phyloP scores from a whole-genome alignment of 2,888 invertebrate genomes.

The Xanthia togata region DNA sequence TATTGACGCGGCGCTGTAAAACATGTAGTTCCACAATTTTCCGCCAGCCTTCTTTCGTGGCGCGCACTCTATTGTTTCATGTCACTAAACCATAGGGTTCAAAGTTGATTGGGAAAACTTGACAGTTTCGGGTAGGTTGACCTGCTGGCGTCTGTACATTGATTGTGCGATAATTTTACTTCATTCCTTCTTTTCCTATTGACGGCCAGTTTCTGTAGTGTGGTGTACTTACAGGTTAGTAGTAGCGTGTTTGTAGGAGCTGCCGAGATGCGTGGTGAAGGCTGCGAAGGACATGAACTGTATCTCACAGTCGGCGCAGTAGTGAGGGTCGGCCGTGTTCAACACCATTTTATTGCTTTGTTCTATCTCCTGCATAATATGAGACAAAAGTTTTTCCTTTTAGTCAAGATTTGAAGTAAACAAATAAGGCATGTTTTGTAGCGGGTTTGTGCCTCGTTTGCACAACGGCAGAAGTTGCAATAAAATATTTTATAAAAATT shows the following conservation, averaged over 20 bases:
- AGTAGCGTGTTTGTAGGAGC: constrained; percentile 82
- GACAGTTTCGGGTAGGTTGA: too few species aligned
- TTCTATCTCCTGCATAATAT: constrained; percentile 74
- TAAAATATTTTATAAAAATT: background rate
- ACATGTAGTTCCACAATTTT: too few species aligned
- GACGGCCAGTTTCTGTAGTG: background rate
- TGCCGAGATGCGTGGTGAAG: constrained; percentile 82
- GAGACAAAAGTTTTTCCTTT: background rate
- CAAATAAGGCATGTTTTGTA: background rate
- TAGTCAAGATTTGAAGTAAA: background rate
- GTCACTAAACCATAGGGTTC: too few species aligned
- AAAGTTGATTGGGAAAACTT: too few species aligned
- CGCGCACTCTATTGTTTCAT: too few species aligned
- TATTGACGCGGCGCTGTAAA: too few species aligned
- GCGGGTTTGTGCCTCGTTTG: background rate
- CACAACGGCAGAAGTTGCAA: background rate
- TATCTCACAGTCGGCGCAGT: constrained; percentile 82
- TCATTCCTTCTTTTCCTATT: background rate
- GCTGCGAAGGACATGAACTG: constrained; percentile 80
- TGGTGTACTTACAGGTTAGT: constrained; percentile 77
- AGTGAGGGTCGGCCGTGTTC: constrained; percentile 70
- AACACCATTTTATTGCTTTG: constrained; percentile 57
- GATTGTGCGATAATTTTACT: too few species aligned
- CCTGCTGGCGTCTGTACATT: too few species aligned
- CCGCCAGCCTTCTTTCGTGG: too few species aligned